Evolutionary conservation across 2,113 vertebrate species (phyloP).

Genomic region (Dendrocopos noguchii): DNA sequence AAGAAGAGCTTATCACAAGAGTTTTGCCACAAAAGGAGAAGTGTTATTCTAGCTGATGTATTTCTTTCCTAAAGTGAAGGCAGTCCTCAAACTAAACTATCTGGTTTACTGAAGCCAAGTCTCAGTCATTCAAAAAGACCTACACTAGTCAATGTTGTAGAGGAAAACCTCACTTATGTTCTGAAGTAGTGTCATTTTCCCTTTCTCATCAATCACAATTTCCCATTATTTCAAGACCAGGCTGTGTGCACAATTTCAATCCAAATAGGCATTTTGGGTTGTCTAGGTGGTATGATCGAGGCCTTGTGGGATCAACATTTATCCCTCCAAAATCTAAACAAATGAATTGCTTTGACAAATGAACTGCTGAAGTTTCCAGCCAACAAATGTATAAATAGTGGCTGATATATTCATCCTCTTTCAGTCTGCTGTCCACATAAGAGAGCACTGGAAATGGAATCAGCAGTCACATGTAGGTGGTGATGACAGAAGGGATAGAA

Average conservation of each 20-base stretch:
- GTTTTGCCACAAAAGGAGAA: background rate
- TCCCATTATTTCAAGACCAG: background rate
- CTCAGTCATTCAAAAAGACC: background rate
- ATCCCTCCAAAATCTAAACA: background rate
- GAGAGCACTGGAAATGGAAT: background rate
- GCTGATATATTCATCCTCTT: background rate
- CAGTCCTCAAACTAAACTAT: background rate
- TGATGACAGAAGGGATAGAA: background rate
- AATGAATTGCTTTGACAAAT: background rate
- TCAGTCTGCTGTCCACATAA: background rate
- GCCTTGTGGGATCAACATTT: background rate
- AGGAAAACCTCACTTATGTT: background rate
- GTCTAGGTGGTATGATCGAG: background rate
- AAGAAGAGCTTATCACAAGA: background rate
- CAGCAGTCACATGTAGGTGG: background rate
- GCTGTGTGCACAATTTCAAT: background rate
- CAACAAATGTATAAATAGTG: background rate
- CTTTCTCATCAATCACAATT: background rate
- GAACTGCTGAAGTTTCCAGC: background rate
- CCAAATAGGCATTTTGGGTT: background rate
- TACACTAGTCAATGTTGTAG: background rate
- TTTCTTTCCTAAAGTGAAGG: background rate
- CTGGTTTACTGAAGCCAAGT: background rate
- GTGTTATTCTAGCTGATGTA: background rate
- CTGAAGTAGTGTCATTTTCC: background rate